Evolutionary conservation across 2,113 vertebrate genomes (phyloP).

Genomic region (Malurus elegans): DNA sequence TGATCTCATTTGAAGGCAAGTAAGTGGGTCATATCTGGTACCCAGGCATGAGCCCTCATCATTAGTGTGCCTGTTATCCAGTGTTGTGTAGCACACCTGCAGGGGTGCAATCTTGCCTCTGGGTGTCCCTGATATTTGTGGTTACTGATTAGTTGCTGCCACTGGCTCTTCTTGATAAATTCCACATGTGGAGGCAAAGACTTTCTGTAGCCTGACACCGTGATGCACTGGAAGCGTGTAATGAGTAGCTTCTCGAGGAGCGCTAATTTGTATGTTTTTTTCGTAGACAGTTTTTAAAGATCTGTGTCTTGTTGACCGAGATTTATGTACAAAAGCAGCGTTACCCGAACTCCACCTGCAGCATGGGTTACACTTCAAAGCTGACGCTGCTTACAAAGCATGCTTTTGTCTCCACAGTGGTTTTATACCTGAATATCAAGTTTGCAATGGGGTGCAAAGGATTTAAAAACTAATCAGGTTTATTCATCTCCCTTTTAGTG

Average conservation of each 20-base stretch:
- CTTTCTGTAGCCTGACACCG: not conserved
- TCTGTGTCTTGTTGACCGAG: not conserved
- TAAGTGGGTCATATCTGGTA: conserved; percentile 47
- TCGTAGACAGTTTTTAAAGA: not conserved
- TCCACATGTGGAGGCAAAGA: not conserved
- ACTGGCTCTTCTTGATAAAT: conserved; percentile 33
- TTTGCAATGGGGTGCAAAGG: not conserved
- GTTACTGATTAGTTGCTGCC: conserved; percentile 50
- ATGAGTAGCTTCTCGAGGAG: not conserved
- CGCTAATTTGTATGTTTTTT: not conserved
- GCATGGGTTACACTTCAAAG: conserved; percentile 8
- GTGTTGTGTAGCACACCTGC: conserved; percentile 51
- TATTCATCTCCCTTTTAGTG: not conserved
- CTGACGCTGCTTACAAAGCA: not conserved
- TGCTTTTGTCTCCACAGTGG: conserved; percentile 11
- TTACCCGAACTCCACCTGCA: not conserved
- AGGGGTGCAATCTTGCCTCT: conserved; percentile 58
- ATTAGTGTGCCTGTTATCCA: conserved; percentile 52
- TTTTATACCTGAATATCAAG: conserved; percentile 32
- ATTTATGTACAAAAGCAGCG: not conserved
- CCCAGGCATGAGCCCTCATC: conserved; percentile 31
- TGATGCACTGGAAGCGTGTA: not conserved
- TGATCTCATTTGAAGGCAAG: conserved; percentile 39
- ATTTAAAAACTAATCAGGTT: not conserved
- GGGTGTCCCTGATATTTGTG: conserved; percentile 48